These are phyloP conservation scores for Chymomyza fuscimana DNA, from an alignment of 2,888 invertebrate genomes.

Conservation along the genomic window DNA sequence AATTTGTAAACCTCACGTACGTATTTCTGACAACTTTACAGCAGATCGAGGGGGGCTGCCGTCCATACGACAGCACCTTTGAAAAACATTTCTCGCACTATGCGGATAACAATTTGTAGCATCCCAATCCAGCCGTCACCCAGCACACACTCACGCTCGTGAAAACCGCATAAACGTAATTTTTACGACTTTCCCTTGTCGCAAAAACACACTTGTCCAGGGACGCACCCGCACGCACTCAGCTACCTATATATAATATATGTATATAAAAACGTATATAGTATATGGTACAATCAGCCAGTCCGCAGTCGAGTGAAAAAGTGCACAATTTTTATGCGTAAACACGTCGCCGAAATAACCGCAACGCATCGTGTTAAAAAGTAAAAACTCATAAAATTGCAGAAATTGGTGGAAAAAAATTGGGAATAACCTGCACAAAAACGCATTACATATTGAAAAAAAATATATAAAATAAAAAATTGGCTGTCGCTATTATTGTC, in stretches of 20 bases:
- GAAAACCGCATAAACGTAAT: constrained; percentile 46
- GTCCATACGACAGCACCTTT: constrained; percentile 17
- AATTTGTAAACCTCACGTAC: constrained; percentile 23
- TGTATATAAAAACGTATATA: background rate
- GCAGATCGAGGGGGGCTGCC: background rate
- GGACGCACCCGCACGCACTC: constrained; percentile 11
- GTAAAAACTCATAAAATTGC: constrained; percentile 51
- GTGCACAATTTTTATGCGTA: constrained; percentile 57
- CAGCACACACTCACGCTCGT: constrained; percentile 10
- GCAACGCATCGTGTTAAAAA: constrained; percentile 33
- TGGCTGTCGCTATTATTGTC: constrained; percentile 14
- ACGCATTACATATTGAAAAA: constrained; percentile 44
- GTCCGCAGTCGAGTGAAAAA: constrained; percentile 15
- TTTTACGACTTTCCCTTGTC: constrained; percentile 45
- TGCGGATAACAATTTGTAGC: constrained; percentile 38
- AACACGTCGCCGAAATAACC: constrained; percentile 56
- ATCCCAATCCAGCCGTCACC: constrained; percentile 8
- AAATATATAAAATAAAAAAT: constrained; percentile 23
- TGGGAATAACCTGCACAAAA: constrained; percentile 37
- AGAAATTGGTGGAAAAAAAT: constrained; percentile 37
- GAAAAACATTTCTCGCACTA: constrained; percentile 19
- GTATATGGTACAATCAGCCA: background rate
- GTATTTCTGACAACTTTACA: constrained; percentile 1
- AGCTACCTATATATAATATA: constrained; percentile 2
- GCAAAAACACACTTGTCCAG: background rate